Conservation (phyloP, 1,140 invertebrate genomes). For the Zeugodacus cucurbitae region DNA sequence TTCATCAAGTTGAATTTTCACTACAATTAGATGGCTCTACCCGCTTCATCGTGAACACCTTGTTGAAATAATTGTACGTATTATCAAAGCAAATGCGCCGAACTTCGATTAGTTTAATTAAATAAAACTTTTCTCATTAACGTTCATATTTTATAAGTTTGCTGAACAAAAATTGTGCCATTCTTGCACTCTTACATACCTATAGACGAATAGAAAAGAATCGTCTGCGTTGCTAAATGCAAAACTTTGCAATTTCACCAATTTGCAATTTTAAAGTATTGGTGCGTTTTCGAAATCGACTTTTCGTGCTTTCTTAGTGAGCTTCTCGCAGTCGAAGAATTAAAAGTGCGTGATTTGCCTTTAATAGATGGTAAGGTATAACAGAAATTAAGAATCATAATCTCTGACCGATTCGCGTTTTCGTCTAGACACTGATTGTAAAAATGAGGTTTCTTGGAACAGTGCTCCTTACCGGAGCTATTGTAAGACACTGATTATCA, state of each 20-base stretch:
- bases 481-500: too few species aligned
- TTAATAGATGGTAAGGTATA: too few species aligned
- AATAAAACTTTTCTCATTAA: slow-evolving; percentile 26
- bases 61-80: neutral
- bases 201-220: too few species aligned
- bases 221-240: neutral
- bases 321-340: too few species aligned
- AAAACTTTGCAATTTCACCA: neutral
- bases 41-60: neutral
- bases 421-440: too few species aligned
- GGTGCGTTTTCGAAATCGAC: neutral
- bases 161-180: neutral
- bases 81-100: neutral
- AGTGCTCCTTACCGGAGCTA: too few species aligned
- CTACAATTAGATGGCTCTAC: neutral
- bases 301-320: neutral
- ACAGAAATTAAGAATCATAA: too few species aligned
- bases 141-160: slow-evolving; percentile 4
- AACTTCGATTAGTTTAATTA: slow-evolving; percentile 30
- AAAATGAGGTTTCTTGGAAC: too few species aligned
- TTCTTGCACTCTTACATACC: neutral
- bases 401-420: too few species aligned
- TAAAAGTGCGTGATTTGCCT: too few species aligned
- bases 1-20: neutral
- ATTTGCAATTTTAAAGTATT: neutral